These are phyloP conservation scores for Leptonema lineaticorne DNA, from an alignment of 1,140 invertebrate species.

Conservation along the genomic window DNA sequence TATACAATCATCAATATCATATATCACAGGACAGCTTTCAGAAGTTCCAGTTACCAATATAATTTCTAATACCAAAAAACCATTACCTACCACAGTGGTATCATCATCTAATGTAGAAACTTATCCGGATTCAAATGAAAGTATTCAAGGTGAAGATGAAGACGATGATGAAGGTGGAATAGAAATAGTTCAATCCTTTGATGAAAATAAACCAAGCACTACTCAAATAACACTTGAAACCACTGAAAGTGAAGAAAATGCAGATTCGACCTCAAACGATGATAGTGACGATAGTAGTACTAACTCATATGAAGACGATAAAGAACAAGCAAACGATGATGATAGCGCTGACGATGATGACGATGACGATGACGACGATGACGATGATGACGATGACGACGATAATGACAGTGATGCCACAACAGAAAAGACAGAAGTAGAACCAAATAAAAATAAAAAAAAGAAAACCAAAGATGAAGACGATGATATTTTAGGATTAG, in stretches of 20 bases:
- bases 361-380: slow-evolving; percentile 43
- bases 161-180: slow-evolving; percentile 52
- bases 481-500: slow-evolving; percentile 39
- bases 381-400: slow-evolving; percentile 15
- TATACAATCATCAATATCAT: slow-evolving; percentile 54
- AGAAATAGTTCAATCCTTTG: slow-evolving; percentile 51
- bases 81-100: slow-evolving; percentile 45
- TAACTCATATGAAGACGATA: slow-evolving; percentile 15
- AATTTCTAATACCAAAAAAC: slow-evolving; percentile 42
- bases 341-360: slow-evolving; percentile 33
- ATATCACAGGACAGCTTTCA: slow-evolving; percentile 54
- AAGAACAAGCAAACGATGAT: slow-evolving; percentile 27
- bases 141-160: slow-evolving; percentile 34
- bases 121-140: background rate
- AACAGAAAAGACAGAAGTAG: slow-evolving; percentile 43
- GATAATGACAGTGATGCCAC: slow-evolving; percentile 42
- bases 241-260: slow-evolving; percentile 18
- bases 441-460: slow-evolving; percentile 35
- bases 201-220: slow-evolving; percentile 47
- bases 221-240: slow-evolving; percentile 44
- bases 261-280: slow-evolving; percentile 3
- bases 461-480: slow-evolving; percentile 40
- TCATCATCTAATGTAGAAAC: slow-evolving; percentile 25
- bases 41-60: slow-evolving; percentile 51
- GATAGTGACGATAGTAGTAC: slow-evolving; percentile 36